These are phyloP conservation scores for Dipodomys stephensi DNA, from an alignment of 2,113 vertebrate species.

Conservation along the genomic window DNA sequence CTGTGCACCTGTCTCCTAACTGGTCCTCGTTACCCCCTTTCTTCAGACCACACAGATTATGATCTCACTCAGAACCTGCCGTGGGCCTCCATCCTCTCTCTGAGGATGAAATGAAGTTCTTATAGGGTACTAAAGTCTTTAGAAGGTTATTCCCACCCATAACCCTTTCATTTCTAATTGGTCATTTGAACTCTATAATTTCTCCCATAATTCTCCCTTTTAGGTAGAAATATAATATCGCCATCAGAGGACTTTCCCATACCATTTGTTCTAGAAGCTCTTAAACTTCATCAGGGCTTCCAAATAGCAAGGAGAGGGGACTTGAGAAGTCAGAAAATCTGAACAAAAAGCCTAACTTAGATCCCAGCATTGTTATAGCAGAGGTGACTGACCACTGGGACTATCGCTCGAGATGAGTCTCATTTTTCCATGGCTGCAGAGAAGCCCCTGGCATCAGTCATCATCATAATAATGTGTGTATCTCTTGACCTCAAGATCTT, in stretches of 20 bases:
- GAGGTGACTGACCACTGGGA: background rate
- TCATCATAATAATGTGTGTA: rapidly evolving
- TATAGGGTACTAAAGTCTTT: background rate
- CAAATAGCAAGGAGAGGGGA: background rate
- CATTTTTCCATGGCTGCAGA: background rate
- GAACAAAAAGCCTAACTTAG: background rate
- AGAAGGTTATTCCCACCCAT: background rate
- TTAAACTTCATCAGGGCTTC: background rate
- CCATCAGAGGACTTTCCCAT: background rate
- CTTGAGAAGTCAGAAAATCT: background rate
- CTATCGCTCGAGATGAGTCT: background rate
- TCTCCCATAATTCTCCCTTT: background rate
- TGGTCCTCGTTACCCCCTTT: rapidly evolving
- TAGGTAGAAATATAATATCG: background rate
- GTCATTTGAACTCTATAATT: background rate
- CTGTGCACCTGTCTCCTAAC: background rate
- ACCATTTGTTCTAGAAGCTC: background rate
- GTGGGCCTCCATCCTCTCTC: background rate
- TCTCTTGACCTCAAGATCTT: background rate
- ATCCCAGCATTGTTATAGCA: too few species aligned
- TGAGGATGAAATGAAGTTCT: background rate
- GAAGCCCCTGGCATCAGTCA: background rate
- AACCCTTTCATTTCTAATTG: background rate
- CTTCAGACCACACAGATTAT: background rate
- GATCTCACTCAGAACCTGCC: background rate